Base-by-base conservation (phyloP, 2,888 invertebrate genomes). In the Gymnosoma rotundatum region DNA sequence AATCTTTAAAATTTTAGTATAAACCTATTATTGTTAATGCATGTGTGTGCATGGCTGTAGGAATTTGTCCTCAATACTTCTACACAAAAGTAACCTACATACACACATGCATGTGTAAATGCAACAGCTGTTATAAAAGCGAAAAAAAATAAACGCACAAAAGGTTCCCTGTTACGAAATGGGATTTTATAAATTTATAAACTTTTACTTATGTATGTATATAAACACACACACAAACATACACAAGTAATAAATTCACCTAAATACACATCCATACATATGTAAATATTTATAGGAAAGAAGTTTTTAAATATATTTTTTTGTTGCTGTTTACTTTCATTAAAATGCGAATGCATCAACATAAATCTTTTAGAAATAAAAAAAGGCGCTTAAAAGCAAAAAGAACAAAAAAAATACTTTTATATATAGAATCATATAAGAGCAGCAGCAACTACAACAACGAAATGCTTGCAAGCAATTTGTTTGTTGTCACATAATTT, bases 41-140 rank as follows among this genome's bases (percentile, higher is more conserved):
- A 32, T 32, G 8, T 32, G 32, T 32, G 8, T 5, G 32, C 0
- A 32, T 32, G 32, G 6, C 7, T 32, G 32, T 32, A 32, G 32
- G 32, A 0, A 6, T 32, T 32, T 8, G 32, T 32, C 32, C 32
- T 32, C 32, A 42, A 12, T 48, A 66, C 66, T 48, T 70, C 66
- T 80, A 54, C 67, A 80, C n/a, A 63, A 73, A 80, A 74, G 36
- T 70, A 74, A 74, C 83, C 78, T 48, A 48, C 78, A 67, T 80
- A n/a, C n/a, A n/a, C n/a, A n/a, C n/a, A n/a, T n/a, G n/a, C n/a
- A n/a, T n/a, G n/a, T n/a, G n/a, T n/a, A 67, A 80, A 83, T 78
- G 78, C 64, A 83, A 83, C 83, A 83, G 83, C 83, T 83, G 83
- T 83, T 78, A 21, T 64, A 45, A 12, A 25, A 61, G 60, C 52